Evolutionary conservation across 2,888 invertebrate genomes (phyloP).

Genomic region (Amphipoea oculea): DNA sequence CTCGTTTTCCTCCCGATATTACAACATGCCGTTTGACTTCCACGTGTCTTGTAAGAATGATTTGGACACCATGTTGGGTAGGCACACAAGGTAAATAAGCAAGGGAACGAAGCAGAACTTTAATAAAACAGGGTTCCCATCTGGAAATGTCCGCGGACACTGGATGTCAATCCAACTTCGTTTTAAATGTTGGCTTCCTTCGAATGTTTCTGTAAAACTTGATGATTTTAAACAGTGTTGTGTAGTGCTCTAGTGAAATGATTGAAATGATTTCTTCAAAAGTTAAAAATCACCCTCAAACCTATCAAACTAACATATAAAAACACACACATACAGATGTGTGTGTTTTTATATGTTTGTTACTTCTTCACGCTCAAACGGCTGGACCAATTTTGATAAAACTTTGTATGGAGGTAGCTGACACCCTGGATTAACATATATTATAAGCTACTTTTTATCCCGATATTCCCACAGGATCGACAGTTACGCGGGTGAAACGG

Average conservation of each 20-base stretch:
- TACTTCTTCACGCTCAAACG: too few species aligned
- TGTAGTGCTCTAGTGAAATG: background rate
- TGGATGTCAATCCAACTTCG: background rate
- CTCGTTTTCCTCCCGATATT: background rate
- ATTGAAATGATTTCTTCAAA: background rate
- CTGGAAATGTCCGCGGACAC: constrained; percentile 3
- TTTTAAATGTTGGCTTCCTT: constrained; percentile 10
- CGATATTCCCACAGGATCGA: too few species aligned
- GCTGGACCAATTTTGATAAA: too few species aligned
- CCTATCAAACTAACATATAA: too few species aligned
- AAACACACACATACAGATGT: too few species aligned
- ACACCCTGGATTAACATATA: too few species aligned
- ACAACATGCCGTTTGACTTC: background rate
- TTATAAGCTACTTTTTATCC: too few species aligned
- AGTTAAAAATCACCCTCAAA: too few species aligned
- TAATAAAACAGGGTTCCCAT: constrained; percentile 31
- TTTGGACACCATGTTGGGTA: background rate
- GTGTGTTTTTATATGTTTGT: too few species aligned
- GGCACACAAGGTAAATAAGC: constrained; percentile 42
- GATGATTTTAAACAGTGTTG: background rate
- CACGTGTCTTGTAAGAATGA: background rate
- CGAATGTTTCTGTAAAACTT: background rate
- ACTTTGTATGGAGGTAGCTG: too few species aligned
- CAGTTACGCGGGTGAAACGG: too few species aligned
- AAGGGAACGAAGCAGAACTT: constrained; percentile 22